Percentiles rank a stretch among this genome's conserved stretches.
Evolutionary conservation across 2,113 vertebrate species (phyloP).

Genomic region (Corythoichthys haematopterus): DNA sequence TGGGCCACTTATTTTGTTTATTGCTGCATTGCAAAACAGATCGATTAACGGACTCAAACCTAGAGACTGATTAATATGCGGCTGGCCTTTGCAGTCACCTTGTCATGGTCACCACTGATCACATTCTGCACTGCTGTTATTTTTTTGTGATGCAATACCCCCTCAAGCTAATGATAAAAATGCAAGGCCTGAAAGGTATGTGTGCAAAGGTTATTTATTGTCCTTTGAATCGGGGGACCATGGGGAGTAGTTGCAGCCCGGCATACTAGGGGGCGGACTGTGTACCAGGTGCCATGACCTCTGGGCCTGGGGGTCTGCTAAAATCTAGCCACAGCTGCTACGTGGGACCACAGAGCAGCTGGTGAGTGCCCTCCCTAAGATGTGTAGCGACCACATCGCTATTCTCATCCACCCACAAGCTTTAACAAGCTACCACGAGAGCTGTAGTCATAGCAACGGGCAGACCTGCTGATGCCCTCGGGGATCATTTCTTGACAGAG

Average conservation of each 20-base stretch:
- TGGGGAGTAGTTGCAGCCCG: constrained; percentile 13
- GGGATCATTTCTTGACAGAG: constrained; percentile 65
- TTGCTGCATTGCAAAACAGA: not conserved
- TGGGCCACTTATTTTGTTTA: not conserved
- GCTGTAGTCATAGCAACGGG: constrained; percentile 69
- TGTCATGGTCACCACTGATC: not conserved
- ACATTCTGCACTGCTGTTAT: not conserved
- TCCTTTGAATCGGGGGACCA: constrained; percentile 19
- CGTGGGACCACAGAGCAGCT: constrained; percentile 24
- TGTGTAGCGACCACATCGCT: constrained; percentile 39
- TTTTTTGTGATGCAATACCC: constrained; percentile 7
- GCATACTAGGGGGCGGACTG: constrained; percentile 9
- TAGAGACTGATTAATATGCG: not conserved
- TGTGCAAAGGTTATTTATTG: constrained; percentile 32
- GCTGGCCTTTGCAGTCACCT: not conserved
- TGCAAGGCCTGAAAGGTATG: constrained; percentile 9
- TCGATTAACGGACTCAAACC: not conserved
- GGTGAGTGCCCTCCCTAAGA: constrained; percentile 10
- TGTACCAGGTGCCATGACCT: constrained; percentile 35
- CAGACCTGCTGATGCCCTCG: constrained; percentile 59
- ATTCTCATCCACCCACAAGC: constrained; percentile 59
- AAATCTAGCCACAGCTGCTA: constrained; percentile 35
- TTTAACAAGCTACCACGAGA: constrained; percentile 15
- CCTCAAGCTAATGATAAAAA: constrained; percentile 15
- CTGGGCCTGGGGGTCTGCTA: constrained; percentile 29